These are phyloP conservation scores for Drosophila kohkoa DNA, from an alignment of 1,140 invertebrate species.

Conservation along the genomic window DNA sequence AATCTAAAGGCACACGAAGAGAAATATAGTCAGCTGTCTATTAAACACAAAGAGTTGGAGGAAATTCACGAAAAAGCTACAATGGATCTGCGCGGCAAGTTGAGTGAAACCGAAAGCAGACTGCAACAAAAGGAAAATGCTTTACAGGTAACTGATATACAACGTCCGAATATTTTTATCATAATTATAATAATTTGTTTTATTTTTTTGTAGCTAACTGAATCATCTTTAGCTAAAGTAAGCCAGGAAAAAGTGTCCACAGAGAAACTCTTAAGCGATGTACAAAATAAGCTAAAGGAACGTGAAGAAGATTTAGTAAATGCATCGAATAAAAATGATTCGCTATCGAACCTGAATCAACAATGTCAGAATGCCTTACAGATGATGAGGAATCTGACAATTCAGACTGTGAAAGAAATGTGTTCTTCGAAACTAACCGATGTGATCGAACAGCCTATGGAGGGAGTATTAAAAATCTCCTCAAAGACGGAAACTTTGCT, in stretches of 20 bases:
- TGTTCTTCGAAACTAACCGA: constrained; percentile 61
- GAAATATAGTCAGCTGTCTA: constrained; percentile 27
- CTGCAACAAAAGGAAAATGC: constrained; percentile 40
- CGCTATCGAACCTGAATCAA: constrained; percentile 40
- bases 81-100: background rate
- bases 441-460: constrained; percentile 54
- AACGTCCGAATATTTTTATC: background rate
- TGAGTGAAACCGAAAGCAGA: constrained; percentile 22
- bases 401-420: constrained; percentile 60
- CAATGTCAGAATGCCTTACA: constrained; percentile 37
- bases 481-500: constrained; percentile 86
- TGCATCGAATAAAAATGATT: constrained; percentile 46
- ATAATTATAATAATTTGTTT: background rate
- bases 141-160: constrained; percentile 34
- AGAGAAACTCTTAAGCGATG: constrained; percentile 34
- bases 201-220: constrained; percentile 33
- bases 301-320: constrained; percentile 46
- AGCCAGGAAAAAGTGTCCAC: constrained; percentile 30
- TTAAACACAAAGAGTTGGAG: constrained; percentile 10
- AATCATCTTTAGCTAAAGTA: constrained; percentile 27
- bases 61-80: background rate
- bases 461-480: constrained; percentile 86
- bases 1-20: constrained; percentile 40
- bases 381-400: constrained; percentile 50
- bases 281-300: constrained; percentile 45